phyloP scores from a whole-genome alignment of 1,140 invertebrate genomes.

The Drosophila tani region DNA sequence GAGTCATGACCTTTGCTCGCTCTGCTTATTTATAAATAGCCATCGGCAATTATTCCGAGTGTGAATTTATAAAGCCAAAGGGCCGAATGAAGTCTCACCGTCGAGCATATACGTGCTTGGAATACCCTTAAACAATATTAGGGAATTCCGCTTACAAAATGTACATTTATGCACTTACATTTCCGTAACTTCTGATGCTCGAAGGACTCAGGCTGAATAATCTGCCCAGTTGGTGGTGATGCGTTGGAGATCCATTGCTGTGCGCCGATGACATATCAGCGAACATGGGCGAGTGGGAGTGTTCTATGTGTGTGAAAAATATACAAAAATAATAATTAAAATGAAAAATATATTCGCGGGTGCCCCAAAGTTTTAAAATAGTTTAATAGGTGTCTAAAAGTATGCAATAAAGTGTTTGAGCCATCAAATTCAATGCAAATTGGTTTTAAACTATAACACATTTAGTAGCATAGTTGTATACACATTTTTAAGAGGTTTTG shows the following conservation, averaged over 20 bases:
- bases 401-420: too few species aligned
- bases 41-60: constrained; percentile 46
- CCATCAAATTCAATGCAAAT: too few species aligned
- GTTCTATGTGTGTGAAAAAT: constrained; percentile 49
- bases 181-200: constrained; percentile 74
- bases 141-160: background rate
- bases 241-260: constrained; percentile 69
- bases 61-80: constrained; percentile 34
- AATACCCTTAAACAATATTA: background rate
- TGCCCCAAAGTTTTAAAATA: too few species aligned
- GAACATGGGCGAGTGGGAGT: constrained; percentile 77
- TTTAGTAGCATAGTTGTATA: too few species aligned
- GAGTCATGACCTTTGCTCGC: constrained; percentile 56
- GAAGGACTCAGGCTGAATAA: constrained; percentile 80
- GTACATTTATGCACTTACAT: constrained; percentile 64
- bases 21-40: constrained; percentile 46
- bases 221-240: constrained; percentile 72
- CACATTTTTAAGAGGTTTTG: too few species aligned
- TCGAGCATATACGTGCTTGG: background rate
- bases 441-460: too few species aligned
- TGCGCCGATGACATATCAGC: constrained; percentile 66
- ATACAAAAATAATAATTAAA: background rate
- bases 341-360: background rate
- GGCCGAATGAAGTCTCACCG: background rate
- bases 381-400: too few species aligned